phyloP scores from a whole-genome alignment of 2,113 vertebrate genomes.

The Paratilapia polleni region DNA sequence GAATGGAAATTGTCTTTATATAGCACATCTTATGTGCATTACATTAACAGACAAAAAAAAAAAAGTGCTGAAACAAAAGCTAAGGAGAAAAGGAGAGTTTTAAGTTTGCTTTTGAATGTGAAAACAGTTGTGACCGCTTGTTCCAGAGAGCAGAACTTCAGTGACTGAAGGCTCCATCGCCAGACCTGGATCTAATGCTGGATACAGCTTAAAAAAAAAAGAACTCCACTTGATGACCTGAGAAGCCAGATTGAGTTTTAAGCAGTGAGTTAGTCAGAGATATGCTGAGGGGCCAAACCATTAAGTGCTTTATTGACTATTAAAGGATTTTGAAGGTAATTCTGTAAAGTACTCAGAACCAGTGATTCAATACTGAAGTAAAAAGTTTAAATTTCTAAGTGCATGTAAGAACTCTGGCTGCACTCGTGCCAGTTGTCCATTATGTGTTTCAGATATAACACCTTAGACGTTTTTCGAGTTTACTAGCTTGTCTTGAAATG shows the following conservation, averaged over 20 bases:
- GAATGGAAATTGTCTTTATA: not conserved
- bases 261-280: not conserved
- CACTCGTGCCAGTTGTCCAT: not conserved
- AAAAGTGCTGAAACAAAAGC: not conserved
- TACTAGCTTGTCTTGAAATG: not conserved
- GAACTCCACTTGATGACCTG: not conserved
- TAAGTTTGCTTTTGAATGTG: not conserved
- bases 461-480: not conserved
- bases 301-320: not conserved
- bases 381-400: not conserved
- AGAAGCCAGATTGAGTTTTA: not conserved
- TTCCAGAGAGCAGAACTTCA: not conserved
- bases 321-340: not conserved
- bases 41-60: not conserved
- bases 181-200: too few relatives aligned
- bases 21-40: not conserved
- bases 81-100: not conserved
- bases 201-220: too few relatives aligned
- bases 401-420: too few relatives aligned
- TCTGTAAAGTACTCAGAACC: not conserved
- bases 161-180: too few relatives aligned
- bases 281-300: not conserved
- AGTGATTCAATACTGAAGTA: not conserved
- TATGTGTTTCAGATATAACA: not conserved
- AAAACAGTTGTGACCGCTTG: not conserved